These are phyloP conservation scores for Falco berigora DNA, from an alignment of 2,797 vertebrate genomes.

Conservation along the genomic window DNA sequence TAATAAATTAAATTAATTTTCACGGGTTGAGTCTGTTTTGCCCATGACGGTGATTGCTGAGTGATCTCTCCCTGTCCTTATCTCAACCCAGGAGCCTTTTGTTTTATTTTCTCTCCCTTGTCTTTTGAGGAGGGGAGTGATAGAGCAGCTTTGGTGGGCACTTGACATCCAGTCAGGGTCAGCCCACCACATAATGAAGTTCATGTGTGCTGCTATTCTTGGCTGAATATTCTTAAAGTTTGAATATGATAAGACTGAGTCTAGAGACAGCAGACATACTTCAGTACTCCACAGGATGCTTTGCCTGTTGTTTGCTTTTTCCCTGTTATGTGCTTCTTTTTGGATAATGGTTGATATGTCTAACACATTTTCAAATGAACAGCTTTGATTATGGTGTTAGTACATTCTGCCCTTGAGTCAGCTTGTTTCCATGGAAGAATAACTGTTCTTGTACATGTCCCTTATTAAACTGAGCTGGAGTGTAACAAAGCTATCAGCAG, in stretches of 20 bases:
- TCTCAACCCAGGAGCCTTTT: too few species aligned
- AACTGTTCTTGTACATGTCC: neutral
- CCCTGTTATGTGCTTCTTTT: neutral
- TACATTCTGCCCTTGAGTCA: neutral
- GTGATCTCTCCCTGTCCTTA: too few species aligned
- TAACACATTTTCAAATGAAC: neutral
- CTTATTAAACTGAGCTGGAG: neutral
- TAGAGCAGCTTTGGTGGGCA: neutral
- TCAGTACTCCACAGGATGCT: neutral
- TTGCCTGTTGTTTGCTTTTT: neutral
- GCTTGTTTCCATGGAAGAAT: constrained; percentile 15
- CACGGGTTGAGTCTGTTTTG: too few species aligned
- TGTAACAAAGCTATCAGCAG: neutral
- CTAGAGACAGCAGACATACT: neutral
- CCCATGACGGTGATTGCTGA: too few species aligned
- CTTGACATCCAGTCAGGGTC: too few species aligned
- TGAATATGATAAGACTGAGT: neutral
- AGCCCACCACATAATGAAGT: neutral
- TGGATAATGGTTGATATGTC: neutral
- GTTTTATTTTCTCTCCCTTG: neutral
- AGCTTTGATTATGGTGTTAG: neutral
- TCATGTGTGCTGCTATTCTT: neutral
- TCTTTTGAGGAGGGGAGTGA: neutral
- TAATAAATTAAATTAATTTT: too few species aligned
- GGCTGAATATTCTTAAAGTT: neutral